Evolutionary conservation across 2,113 vertebrate species (phyloP).

Genomic region (Eulemur macaco): DNA sequence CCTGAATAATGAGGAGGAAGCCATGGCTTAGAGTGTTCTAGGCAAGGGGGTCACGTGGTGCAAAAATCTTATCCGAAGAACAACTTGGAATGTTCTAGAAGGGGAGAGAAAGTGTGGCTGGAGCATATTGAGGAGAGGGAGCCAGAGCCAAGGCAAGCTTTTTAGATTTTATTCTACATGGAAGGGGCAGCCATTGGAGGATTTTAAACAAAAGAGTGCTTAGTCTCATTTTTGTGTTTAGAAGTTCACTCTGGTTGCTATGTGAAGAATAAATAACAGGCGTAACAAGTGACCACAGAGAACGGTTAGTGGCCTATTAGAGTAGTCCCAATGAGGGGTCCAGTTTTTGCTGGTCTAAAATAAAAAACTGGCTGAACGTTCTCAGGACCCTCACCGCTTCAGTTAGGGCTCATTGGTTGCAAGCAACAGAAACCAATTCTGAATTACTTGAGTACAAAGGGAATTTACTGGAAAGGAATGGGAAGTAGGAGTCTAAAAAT

Average conservation of each 20-base stretch:
- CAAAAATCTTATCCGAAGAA: not conserved
- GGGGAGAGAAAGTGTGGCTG: not conserved
- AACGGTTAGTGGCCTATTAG: not conserved
- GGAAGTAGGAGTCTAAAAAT: not conserved
- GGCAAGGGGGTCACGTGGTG: not conserved
- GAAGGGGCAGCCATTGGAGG: not conserved
- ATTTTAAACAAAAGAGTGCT: not conserved
- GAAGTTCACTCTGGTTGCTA: not conserved
- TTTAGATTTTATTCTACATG: not conserved
- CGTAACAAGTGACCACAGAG: not conserved
- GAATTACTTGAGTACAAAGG: not conserved
- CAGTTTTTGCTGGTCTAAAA: not conserved
- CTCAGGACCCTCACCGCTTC: not conserved
- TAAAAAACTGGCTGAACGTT: not conserved
- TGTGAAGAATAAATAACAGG: not conserved
- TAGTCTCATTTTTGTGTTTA: not conserved
- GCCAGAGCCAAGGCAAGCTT: not conserved
- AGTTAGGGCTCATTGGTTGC: not conserved
- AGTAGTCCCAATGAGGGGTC: not conserved
- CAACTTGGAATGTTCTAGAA: not conserved
- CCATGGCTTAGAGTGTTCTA: not conserved
- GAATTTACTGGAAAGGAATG: not conserved
- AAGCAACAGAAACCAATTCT: not conserved
- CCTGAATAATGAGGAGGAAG: not conserved
- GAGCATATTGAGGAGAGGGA: not conserved